Evolutionary conservation across 2,888 invertebrate species (phyloP), one percentile per base, ranked within the genome.

Genomic region (Lomographa bimaculata): DNA sequence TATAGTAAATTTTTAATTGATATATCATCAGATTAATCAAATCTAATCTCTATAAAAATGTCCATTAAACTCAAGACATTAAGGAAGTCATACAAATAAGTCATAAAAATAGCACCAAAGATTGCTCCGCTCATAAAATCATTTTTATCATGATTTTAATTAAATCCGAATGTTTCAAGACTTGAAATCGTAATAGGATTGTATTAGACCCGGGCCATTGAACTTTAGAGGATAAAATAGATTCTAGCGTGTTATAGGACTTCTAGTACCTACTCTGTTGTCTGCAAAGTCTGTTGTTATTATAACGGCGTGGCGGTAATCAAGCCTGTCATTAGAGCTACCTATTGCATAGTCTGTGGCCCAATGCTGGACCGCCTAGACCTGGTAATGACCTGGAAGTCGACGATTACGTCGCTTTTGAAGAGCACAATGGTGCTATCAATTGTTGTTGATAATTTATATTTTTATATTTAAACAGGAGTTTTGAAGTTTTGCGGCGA

Each of bases 241-340:
- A 14, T 14, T 14, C 14, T 3, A 2, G 4, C 14, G 4, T 3
- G 4, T 14, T 14, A 4, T 3, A 2, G 14, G 14, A 14, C 14
- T 14, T 14, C n/a, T n/a, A n/a, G 14, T 14, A 14, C 4, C 14
- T 14, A 14, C 14, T 4, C 14, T 14, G 4, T 4, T 14, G 4
- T 14, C 14, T 14, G n/a, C n/a, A n/a, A 14, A 3, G 14, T 14
- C 14, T 14, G 14, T n/a, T 26, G 26, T 30, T 38, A 19, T 19
- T 28, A n/a, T 14, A 14, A 28, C 21, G 18, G 26, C 1, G 16
- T 10, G 21, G 35, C 19, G 17, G 24, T 2, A 19, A 19, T 25
- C 18, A n/a, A 16, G 44, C 32, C 41, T 43, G 45, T 50, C 45
- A 54, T 51, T 54, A 54, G 23, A 38, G n/a, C n/a, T n/a, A n/a